phyloP scores from a whole-genome alignment of 2,113 vertebrate genomes.

The Turdus rufiventris region DNA sequence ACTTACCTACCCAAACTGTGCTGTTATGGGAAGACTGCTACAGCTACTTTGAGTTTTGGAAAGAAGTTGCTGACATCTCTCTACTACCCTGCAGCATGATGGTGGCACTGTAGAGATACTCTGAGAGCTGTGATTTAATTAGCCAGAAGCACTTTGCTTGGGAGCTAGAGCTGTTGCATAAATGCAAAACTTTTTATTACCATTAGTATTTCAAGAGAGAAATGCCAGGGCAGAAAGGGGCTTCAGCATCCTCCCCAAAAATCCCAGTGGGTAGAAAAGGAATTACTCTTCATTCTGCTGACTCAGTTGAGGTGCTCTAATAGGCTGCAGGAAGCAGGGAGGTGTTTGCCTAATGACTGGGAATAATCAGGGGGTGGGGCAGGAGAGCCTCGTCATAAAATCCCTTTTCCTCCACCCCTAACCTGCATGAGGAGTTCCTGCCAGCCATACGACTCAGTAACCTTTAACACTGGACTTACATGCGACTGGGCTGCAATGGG shows the following conservation, averaged over 20 bases:
- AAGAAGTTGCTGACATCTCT: not conserved
- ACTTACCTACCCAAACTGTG: not conserved
- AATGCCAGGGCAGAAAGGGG: not conserved
- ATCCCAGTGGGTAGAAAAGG: not conserved
- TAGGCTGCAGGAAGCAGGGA: constrained; percentile 42
- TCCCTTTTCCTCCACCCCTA: constrained; percentile 18
- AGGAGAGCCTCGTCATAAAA: constrained; percentile 10
- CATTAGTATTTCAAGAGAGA: not conserved
- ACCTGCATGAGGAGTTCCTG: constrained; percentile 23
- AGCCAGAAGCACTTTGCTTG: not conserved
- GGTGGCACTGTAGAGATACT: not conserved
- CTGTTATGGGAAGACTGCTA: not conserved
- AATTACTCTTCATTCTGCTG: not conserved
- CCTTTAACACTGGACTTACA: not conserved
- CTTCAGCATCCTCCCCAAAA: not conserved
- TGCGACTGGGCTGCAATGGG: constrained; percentile 54
- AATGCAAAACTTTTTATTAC: not conserved
- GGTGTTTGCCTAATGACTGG: constrained; percentile 26
- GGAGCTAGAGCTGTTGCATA: not conserved
- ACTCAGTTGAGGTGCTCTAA: constrained; percentile 19
- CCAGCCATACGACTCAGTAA: rapidly evolving
- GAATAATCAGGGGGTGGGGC: constrained; percentile 43
- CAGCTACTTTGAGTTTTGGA: not conserved
- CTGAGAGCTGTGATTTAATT: not conserved
- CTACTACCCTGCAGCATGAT: not conserved